These are phyloP conservation scores for Helleia helle DNA, from an alignment of 2,888 invertebrate genomes.

Conservation along the genomic window DNA sequence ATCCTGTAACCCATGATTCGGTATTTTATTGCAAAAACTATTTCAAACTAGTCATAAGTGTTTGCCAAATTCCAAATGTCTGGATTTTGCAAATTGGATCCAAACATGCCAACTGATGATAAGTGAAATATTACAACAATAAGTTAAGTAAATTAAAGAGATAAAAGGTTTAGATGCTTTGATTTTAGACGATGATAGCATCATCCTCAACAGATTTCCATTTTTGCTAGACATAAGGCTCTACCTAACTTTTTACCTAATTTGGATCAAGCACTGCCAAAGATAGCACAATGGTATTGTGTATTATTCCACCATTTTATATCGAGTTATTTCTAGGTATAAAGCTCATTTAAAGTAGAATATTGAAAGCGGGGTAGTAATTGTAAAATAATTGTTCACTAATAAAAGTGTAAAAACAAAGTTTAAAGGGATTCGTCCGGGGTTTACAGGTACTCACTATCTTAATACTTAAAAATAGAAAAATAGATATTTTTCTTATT, in stretches of 20 bases:
- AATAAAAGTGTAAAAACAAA: not conserved
- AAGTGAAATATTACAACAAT: no score
- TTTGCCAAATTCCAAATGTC: not conserved
- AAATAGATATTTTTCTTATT: not conserved
- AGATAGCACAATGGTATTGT: no score
- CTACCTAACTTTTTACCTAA: no score
- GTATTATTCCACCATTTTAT: no score
- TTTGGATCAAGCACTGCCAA: no score
- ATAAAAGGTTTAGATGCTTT: no score
- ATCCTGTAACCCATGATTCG: slow-evolving; percentile 76
- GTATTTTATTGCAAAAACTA: slow-evolving; percentile 25
- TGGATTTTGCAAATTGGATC: no score
- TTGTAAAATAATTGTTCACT: not conserved
- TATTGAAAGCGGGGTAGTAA: not conserved
- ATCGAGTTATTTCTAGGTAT: not conserved
- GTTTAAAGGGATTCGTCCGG: not conserved
- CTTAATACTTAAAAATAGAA: not conserved
- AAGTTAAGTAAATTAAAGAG: no score
- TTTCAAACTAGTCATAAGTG: not conserved
- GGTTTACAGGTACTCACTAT: not conserved
- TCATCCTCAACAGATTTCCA: no score
- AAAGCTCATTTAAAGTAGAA: not conserved
- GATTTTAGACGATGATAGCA: no score
- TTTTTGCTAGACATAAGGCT: no score
- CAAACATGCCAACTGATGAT: no score